phyloP scores from a whole-genome alignment of 1,140 invertebrate genomes.

The Trichonephila inaurata region DNA sequence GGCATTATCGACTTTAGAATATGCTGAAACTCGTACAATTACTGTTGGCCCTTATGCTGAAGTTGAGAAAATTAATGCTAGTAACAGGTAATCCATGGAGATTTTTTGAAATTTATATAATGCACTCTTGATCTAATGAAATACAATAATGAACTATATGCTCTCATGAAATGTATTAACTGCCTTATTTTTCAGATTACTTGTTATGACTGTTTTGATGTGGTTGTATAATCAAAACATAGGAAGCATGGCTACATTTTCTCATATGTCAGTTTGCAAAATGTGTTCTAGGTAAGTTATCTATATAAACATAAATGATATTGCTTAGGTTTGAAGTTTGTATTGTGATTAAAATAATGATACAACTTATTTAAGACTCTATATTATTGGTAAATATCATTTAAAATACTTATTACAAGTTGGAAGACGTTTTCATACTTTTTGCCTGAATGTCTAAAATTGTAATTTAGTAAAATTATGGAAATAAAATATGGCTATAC shows the following conservation, averaged over 20 bases:
- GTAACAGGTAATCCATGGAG: constrained; percentile 84
- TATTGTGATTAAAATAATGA: too few species aligned
- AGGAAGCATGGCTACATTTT: constrained; percentile 87
- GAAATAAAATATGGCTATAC: too few species aligned
- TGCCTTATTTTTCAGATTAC: constrained; percentile 80
- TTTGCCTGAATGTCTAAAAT: too few species aligned
- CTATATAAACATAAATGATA: too few species aligned
- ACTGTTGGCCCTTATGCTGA: constrained; percentile 93
- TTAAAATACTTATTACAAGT: too few species aligned
- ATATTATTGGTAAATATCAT: too few species aligned
- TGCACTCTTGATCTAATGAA: background rate
- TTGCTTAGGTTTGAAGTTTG: too few species aligned
- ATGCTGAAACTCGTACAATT: constrained; percentile 91
- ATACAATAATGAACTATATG: background rate
- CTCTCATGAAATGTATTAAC: background rate
- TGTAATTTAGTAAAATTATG: too few species aligned
- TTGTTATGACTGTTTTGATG: constrained; percentile 91
- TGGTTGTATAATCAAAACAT: constrained; percentile 93
- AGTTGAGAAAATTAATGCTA: constrained; percentile 91
- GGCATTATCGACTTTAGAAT: constrained; percentile 89
- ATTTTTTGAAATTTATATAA: background rate
- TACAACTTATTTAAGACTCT: too few species aligned
- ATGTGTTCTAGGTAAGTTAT: constrained; percentile 88
- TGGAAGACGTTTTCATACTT: too few species aligned
- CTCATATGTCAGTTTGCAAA: constrained; percentile 91